Base-by-base conservation (phyloP, 2,113 vertebrate genomes). In the Muntiacus muntjak region DNA sequence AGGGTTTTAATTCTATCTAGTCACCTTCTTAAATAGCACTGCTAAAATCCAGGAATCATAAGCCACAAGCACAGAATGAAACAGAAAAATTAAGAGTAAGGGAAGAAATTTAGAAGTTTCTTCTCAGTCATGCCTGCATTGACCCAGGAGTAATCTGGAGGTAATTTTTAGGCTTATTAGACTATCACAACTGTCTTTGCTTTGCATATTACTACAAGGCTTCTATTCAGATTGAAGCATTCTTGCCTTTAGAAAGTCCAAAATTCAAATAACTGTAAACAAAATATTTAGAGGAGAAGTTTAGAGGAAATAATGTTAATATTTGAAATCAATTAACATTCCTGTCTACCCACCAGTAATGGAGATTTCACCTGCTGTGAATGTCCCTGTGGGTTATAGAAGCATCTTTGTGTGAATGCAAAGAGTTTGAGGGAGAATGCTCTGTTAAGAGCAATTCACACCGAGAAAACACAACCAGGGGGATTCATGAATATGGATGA, bases 281-380 rank as follows among this genome's bases (percentile, higher is more conserved):
- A 23, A 97, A 92, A 47, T 87, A 67, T 23, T 76, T 71, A 89
- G n/a, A 67, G 19, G 17, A 50, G 58, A 67, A 79, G 25, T 52
- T 64, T 54, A 79, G 58, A 88, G 71, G 45, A 95, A 92, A 90
- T 96, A 67, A 62, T 43, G 78, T 67, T 85, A 87, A 54, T 93
- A 76, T 92, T 90, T 94, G n/a, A 54, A 97, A 91, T 90, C 97
- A 96, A 45, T 91, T 82, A 93, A 43, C n/a, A 36, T 95, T 91
- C 64, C 57, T 95, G 52, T 76, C 95, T 90, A 40, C 89, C 33
- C 36, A 81, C 47, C 62, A 85, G 52, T 47, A 50, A 92, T 64
- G 82, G 36, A 87, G 78, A 88, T 84, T 90, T 95, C 76, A 93
- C 91, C 52, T 67, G 58, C 64, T 93, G 58, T 52, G 92, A 47